Percentiles rank a stretch among this genome's conserved stretches.
Evolutionary conservation across 2,113 vertebrate species (phyloP).

Genomic region (Emydocephalus ijimae): DNA sequence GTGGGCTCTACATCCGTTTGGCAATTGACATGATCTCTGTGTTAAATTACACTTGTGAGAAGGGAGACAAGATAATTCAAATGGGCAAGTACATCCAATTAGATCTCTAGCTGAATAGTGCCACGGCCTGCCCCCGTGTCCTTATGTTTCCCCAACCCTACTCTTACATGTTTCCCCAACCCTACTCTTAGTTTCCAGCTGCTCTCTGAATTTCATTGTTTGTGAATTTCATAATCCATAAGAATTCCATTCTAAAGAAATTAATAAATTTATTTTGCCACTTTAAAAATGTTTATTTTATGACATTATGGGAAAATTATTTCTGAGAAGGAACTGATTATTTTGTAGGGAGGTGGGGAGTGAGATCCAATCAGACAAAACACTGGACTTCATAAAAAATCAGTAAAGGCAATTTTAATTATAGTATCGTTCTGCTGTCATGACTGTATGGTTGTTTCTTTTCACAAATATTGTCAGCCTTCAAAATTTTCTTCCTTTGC

Average conservation of each 20-base stretch:
- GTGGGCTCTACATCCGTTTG: conserved; percentile 53
- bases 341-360: not conserved
- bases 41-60: conserved; percentile 96
- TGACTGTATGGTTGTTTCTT: too few species aligned
- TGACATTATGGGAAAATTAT: not conserved
- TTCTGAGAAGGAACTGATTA: not conserved
- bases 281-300: conserved; percentile 27
- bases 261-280: conserved; percentile 15
- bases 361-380: not conserved
- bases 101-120: conserved; percentile 73
- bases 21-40: conserved; percentile 79
- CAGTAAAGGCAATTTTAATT: not conserved
- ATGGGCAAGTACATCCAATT: conserved; percentile 86
- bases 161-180: conserved; percentile 73
- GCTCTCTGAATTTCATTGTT: conserved; percentile 43
- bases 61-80: conserved; percentile 84
- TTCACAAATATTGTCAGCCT: not conserved
- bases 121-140: conserved; percentile 69
- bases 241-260: too few species aligned
- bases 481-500: too few species aligned
- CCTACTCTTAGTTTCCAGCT: conserved; percentile 75
- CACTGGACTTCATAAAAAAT: not conserved
- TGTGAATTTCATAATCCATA: not conserved
- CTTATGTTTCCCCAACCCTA: conserved; percentile 53
- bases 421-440: not conserved